A percentile compares a stretch with the other conserved stretches of the same genome.
Evolutionary conservation across 2,113 vertebrate genomes (phyloP).

Genomic region (Cheilinus undulatus): DNA sequence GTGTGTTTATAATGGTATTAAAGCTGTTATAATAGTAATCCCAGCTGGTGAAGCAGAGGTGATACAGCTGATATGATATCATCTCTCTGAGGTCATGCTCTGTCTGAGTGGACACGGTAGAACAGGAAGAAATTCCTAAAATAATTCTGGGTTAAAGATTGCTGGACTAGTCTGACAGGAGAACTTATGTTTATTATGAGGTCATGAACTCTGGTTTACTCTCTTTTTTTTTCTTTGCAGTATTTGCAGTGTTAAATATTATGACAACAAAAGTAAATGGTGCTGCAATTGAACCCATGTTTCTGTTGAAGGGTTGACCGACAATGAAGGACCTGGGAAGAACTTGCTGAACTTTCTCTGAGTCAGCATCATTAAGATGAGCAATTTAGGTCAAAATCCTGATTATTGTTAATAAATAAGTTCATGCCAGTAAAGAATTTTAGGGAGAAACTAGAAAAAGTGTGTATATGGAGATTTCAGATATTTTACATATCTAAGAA

Average conservation of each 20-base stretch:
- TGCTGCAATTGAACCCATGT: slow-evolving; percentile 50
- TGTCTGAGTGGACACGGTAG: slow-evolving; percentile 29
- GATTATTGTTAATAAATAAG: neutral
- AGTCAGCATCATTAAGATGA: neutral
- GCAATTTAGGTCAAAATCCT: slow-evolving; percentile 24
- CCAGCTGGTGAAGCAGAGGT: slow-evolving; percentile 33
- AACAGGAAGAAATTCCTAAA: slow-evolving; percentile 57
- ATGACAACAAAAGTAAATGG: slow-evolving; percentile 55
- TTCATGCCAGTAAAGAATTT: neutral
- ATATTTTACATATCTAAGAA: no score
- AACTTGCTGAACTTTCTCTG: slow-evolving; percentile 28
- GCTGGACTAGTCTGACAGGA: neutral
- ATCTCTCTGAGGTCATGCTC: slow-evolving; percentile 17
- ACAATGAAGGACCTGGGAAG: slow-evolving; percentile 7
- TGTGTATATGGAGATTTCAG: neutral
- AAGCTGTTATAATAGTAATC: slow-evolving; percentile 50
- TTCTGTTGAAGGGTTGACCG: slow-evolving; percentile 26
- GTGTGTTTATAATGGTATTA: slow-evolving; percentile 50
- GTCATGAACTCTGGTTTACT: neutral
- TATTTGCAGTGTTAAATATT: slow-evolving; percentile 38
- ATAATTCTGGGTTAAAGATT: slow-evolving; percentile 36
- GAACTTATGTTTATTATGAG: slow-evolving; percentile 1
- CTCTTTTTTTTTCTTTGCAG: slow-evolving; percentile 6
- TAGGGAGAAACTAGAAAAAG: neutral
- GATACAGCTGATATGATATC: slow-evolving; percentile 57